Conservation (phyloP, 2,797 vertebrate species). For the Varecia variegata region DNA sequence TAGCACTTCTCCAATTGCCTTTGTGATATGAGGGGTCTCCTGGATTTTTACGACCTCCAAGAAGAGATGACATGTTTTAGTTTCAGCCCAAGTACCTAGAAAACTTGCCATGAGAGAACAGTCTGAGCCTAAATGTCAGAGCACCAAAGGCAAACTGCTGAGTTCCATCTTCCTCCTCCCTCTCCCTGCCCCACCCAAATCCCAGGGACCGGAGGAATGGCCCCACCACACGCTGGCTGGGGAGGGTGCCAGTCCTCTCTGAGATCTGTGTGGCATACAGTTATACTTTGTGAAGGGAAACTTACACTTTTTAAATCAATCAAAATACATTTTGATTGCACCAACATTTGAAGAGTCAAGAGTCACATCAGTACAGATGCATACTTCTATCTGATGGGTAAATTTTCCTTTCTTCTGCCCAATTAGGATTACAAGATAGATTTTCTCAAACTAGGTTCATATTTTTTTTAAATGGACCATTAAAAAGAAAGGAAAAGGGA, state of each 20-base stretch:
- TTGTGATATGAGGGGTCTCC: not conserved
- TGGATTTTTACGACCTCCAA: not conserved
- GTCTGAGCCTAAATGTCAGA: not conserved
- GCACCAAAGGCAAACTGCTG: not conserved
- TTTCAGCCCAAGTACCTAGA: not conserved
- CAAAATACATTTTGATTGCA: not conserved
- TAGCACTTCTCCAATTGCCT: not conserved
- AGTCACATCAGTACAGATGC: not conserved
- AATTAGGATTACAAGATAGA: not conserved
- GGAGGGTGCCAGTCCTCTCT: not conserved
- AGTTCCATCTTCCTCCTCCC: not conserved
- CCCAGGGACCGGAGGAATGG: accelerated
- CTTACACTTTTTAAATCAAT: not conserved
- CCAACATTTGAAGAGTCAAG: not conserved
- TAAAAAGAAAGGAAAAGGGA: not conserved
- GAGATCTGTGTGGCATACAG: not conserved
- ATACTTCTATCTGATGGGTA: not conserved
- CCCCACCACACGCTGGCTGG: not conserved
- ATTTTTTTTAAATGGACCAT: not conserved
- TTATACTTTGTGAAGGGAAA: not conserved
- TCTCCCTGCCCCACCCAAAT: not conserved
- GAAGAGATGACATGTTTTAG: not conserved
- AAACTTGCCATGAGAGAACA: not conserved
- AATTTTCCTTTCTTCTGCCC: not conserved
- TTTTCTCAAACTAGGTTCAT: not conserved